Conservation (phyloP, 2,888 invertebrate species). For the Bursaphelenchus okinawaensis region DNA sequence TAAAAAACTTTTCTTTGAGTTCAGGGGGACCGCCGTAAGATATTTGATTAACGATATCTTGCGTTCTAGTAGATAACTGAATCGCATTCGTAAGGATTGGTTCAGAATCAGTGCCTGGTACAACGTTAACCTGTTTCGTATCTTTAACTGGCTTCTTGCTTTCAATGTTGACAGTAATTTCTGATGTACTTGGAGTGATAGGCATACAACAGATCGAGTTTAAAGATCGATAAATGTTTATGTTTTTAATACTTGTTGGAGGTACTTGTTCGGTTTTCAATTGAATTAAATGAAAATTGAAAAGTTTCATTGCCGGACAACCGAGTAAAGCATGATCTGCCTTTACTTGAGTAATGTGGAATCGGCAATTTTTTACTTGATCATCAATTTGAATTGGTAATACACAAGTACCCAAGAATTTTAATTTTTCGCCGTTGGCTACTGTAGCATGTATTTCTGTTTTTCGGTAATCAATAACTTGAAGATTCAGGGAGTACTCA, state of each 20-base stretch:
- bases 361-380: background rate
- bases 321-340: background rate
- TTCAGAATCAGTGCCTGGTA: too few species aligned
- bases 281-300: background rate
- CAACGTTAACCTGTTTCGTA: background rate
- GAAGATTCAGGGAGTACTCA: background rate
- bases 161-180: too few species aligned
- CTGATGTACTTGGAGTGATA: too few species aligned
- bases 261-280: background rate
- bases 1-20: background rate
- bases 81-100: too few species aligned
- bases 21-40: background rate
- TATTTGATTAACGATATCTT: background rate
- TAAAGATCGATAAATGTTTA: background rate
- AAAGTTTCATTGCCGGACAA: background rate
- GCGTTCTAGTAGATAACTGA: too few species aligned
- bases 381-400: background rate
- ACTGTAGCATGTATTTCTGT: background rate
- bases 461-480: background rate
- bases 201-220: background rate
- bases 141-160: too few species aligned
- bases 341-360: background rate
- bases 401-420: background rate
- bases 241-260: background rate
- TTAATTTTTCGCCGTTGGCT: background rate